A percentile compares a stretch with the other conserved stretches of the same genome.
These are phyloP conservation scores for Callorhinus ursinus DNA, from an alignment of 2,113 vertebrate genomes.

Conservation along the genomic window DNA sequence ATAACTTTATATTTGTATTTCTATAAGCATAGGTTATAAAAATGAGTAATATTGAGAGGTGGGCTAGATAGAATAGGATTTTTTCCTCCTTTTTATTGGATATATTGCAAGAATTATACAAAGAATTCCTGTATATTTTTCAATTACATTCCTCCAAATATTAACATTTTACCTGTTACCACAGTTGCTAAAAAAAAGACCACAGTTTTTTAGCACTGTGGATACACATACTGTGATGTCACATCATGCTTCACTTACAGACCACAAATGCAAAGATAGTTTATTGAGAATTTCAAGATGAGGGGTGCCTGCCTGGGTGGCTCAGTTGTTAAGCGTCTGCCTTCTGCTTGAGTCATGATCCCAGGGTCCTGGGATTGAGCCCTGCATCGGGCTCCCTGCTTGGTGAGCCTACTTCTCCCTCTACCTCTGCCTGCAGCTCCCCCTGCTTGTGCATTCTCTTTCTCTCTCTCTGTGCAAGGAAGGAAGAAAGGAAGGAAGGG, in stretches of 20 bases:
- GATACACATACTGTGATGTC: background rate
- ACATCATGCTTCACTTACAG: background rate
- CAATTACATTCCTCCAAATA: background rate
- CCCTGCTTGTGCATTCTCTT: background rate
- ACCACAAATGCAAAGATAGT: background rate
- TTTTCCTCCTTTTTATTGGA: background rate
- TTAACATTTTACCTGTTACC: background rate
- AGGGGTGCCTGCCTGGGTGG: background rate
- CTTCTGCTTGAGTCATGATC: too few relatives aligned
- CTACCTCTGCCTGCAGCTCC: background rate
- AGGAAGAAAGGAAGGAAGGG: too few relatives aligned
- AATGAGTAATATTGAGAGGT: background rate
- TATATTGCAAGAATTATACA: background rate
- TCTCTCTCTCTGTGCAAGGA: background rate
- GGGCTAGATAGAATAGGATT: background rate
- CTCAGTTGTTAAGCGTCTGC: background rate
- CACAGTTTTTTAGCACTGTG: background rate
- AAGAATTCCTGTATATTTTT: background rate
- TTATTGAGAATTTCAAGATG: background rate
- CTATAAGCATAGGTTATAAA: background rate
- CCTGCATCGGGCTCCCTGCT: too few relatives aligned
- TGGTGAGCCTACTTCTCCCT: too few relatives aligned
- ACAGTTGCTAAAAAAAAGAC: background rate
- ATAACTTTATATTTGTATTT: background rate
- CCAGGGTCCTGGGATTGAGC: too few relatives aligned